Conservation (phyloP, 1,140 invertebrate species). For the Drosophila funebris region DNA sequence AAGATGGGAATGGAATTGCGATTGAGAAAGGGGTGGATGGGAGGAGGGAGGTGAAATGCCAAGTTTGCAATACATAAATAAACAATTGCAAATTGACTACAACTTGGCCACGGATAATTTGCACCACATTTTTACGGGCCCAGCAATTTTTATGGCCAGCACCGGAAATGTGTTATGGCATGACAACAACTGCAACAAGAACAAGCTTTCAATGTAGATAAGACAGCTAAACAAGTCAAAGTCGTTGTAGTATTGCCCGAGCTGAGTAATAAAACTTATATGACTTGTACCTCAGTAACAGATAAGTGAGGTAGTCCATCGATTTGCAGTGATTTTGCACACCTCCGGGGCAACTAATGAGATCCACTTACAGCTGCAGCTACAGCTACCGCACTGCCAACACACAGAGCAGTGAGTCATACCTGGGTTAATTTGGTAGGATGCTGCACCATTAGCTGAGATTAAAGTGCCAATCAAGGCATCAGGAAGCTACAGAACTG, state of each 20-base stretch:
- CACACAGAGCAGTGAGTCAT: not conserved
- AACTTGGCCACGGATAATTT: constrained; percentile 10
- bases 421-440: too few relatives aligned
- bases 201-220: constrained; percentile 32
- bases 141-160: constrained; percentile 22
- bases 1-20: not conserved
- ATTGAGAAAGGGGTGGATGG: not conserved
- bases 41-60: not conserved
- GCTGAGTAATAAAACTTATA: constrained; percentile 47
- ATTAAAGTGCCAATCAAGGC: constrained; percentile 9
- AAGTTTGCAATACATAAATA: constrained; percentile 40
- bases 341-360: constrained; percentile 41
- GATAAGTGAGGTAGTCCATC: constrained; percentile 34
- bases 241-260: too few relatives aligned
- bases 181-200: constrained; percentile 1
- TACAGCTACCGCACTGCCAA: constrained; percentile 35
- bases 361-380: constrained; percentile 35
- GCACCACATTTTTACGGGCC: constrained; percentile 22
- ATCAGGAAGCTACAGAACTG: constrained; percentile 6
- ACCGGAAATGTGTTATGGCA: constrained; percentile 41
- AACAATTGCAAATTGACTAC: constrained; percentile 54
- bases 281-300: constrained; percentile 2
- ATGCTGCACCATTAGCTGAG: not conserved
- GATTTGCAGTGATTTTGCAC: constrained; percentile 20
- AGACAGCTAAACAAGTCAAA: constrained; percentile 23